Base-by-base conservation (phyloP, 2,888 invertebrate species). In the Nebria brevicollis region DNA sequence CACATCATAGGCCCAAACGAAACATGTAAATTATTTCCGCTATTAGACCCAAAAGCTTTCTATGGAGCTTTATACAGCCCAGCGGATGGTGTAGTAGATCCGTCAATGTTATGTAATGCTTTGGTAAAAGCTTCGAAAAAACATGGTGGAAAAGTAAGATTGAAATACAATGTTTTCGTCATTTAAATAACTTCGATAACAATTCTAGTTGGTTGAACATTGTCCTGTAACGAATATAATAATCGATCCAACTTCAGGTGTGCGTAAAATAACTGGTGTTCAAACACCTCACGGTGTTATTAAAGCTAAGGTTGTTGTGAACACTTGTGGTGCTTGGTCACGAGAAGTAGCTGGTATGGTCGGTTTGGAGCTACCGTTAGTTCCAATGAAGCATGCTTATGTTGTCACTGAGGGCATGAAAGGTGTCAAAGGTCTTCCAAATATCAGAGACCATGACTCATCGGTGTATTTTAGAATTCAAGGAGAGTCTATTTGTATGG, bases 321-420 rank as follows among this genome's bases (percentile, higher is more conserved):
- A 97, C 88, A 92, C 96, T 82, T 92, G 93, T 87, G 96, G 95
- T 42, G 96, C 93, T 0, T 98, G 97, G 97, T 94, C 96, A 0
- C 92, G 94, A 4, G 92, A 94, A 81, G 90, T 97, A 13, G 93
- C 94, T 0, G 90, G 92, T 83, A 92, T 93, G 89, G 93, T 93
- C 0, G 94, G 94, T 0, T 86, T 92, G 0, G 92, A 92, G 78
- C 91, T 97, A 13, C 97, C 97, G 0, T 85, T 97, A 54, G 90
- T 95, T 11, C 94, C 96, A 0, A 95, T 97, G 92, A 96, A 96
- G 86, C 97, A 98, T 87, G 94, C 97, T 0, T 98, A 97, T 86
- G 93, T 97, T 5, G 93, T 97, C 0, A 94, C 95, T 0, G 96
- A 97, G 82, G 91, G 92, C 0, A 94, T 97, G 13, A 92, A 94